These are phyloP conservation scores for Azemiops feae DNA, from an alignment of 2,113 vertebrate species.

Conservation along the genomic window DNA sequence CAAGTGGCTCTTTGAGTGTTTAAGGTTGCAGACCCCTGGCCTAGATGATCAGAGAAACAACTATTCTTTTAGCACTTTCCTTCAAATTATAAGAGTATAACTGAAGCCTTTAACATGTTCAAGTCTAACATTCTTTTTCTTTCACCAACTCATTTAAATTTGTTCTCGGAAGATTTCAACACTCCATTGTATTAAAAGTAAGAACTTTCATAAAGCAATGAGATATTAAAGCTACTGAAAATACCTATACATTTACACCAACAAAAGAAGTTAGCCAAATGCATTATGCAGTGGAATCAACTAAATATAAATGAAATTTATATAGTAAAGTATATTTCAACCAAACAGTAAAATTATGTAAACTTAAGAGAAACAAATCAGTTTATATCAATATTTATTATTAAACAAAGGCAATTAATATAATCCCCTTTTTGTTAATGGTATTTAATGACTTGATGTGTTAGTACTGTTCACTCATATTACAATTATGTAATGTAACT, in stretches of 20 bases:
- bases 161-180: background rate
- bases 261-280: background rate
- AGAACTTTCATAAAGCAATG: background rate
- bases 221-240: background rate
- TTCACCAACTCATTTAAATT: background rate
- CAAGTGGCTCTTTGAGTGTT: too few relatives aligned
- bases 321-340: background rate
- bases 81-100: background rate
- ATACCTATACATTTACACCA: background rate
- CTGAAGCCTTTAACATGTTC: background rate
- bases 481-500: constrained; percentile 63
- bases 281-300: background rate
- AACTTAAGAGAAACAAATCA: constrained; percentile 18
- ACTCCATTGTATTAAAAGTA: background rate
- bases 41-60: background rate
- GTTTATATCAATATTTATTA: constrained; percentile 28
- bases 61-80: background rate
- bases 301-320: background rate
- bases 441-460: constrained; percentile 63
- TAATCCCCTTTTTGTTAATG: constrained; percentile 56
- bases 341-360: constrained; percentile 31
- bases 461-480: constrained; percentile 66
- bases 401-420: constrained; percentile 40
- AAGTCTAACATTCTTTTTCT: background rate
- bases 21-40: too few relatives aligned